phyloP scores from a whole-genome alignment of 2,888 invertebrate species.

The Eristalis intricaria region DNA sequence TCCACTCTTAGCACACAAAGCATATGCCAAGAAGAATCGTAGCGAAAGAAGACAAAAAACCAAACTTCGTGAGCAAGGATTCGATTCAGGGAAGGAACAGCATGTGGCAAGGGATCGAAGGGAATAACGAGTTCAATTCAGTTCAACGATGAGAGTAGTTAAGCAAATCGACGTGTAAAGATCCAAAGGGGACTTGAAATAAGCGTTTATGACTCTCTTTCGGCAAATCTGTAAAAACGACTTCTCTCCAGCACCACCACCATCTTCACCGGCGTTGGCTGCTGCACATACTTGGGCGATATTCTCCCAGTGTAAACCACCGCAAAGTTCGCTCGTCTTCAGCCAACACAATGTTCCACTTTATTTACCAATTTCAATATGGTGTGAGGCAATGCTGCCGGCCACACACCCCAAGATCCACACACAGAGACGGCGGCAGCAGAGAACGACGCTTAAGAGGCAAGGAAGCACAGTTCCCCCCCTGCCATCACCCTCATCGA shows the following conservation, averaged over 20 bases:
- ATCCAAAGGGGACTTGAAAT: conserved; percentile 53
- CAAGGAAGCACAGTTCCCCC: background rate
- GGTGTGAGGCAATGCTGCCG: conserved; percentile 13
- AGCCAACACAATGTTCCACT: conserved; percentile 43
- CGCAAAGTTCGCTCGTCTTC: conserved; percentile 45
- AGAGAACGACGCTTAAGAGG: conserved; percentile 1
- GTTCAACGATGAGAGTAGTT: conserved; percentile 66
- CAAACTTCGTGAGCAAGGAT: background rate
- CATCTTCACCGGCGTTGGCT: background rate
- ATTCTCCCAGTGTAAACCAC: conserved; percentile 12
- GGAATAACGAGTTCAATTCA: conserved; percentile 66
- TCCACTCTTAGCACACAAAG: background rate
- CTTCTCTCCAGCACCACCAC: background rate
- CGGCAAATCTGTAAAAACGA: conserved; percentile 12
- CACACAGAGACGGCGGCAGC: background rate
- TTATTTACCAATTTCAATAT: conserved; percentile 56
- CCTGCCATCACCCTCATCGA: conserved; percentile 12
- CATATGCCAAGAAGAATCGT: background rate
- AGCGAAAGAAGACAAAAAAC: background rate
- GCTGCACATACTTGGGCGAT: background rate
- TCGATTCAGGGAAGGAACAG: background rate
- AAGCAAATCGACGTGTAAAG: conserved; percentile 66
- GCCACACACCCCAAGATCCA: conserved; percentile 1
- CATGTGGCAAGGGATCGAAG: conserved; percentile 9
- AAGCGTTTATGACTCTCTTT: conserved; percentile 61